These are phyloP conservation scores for Potamarius usumacintae DNA, from an alignment of 2,113 vertebrate genomes.

Conservation along the genomic window DNA sequence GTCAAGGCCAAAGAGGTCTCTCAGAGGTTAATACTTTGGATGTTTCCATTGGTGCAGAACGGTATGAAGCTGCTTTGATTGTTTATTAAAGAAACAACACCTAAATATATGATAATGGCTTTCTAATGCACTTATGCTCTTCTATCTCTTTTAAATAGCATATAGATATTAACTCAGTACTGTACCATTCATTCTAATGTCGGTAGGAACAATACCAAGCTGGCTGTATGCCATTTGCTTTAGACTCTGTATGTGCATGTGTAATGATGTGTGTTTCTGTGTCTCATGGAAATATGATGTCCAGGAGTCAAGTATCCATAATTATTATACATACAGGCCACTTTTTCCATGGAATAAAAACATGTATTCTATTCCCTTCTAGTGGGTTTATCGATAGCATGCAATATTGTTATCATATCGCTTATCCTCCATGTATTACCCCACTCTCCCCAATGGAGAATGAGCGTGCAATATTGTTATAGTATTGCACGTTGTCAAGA, in stretches of 20 bases:
- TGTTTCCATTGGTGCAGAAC: neutral
- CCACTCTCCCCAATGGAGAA: too few species aligned
- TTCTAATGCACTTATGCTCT: neutral
- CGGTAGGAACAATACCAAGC: neutral
- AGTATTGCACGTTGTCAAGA: too few species aligned
- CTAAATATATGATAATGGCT: neutral
- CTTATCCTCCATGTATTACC: too few species aligned
- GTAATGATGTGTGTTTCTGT: neutral
- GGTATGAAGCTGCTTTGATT: neutral
- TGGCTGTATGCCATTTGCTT: neutral
- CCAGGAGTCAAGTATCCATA: neutral
- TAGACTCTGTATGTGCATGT: neutral
- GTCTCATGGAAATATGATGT: neutral
- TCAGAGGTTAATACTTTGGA: slow-evolving; percentile 12
- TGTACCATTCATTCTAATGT: neutral
- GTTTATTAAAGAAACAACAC: neutral
- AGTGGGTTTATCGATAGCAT: too few species aligned
- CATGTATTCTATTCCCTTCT: too few species aligned
- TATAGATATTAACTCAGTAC: neutral
- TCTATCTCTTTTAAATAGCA: neutral
- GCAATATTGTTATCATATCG: too few species aligned
- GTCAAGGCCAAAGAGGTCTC: slow-evolving; percentile 5
- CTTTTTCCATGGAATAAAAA: too few species aligned
- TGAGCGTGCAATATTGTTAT: too few species aligned
- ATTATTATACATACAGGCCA: too few species aligned